A percentile compares a stretch with the other conserved stretches of the same genome.
phyloP scores from a whole-genome alignment of 2,888 invertebrate genomes.

The Cactoblastis cactorum region DNA sequence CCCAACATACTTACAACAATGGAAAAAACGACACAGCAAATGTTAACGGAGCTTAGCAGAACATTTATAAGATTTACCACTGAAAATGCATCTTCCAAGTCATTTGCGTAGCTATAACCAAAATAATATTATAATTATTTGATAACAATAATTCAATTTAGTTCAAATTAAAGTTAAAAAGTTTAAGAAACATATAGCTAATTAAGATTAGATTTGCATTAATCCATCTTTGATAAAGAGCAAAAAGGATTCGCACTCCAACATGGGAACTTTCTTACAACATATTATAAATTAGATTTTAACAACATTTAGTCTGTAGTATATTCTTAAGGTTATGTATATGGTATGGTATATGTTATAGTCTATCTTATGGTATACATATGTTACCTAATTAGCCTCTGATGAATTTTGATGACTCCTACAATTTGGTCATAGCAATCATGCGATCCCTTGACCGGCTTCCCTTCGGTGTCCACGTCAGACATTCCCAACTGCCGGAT shows the following conservation, averaged over 20 bases:
- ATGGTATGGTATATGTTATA: too few relatives aligned
- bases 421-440: constrained; percentile 49
- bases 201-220: too few relatives aligned
- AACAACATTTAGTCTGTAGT: too few relatives aligned
- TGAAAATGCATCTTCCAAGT: constrained; percentile 56
- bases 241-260: too few relatives aligned
- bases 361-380: too few relatives aligned
- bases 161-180: too few relatives aligned
- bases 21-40: constrained; percentile 60
- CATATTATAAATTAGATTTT: too few relatives aligned
- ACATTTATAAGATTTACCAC: constrained; percentile 60
- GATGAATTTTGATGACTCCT: constrained; percentile 50
- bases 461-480: not conserved
- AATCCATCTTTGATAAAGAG: too few relatives aligned
- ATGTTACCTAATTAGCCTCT: constrained; percentile 51
- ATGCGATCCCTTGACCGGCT: constrained; percentile 6
- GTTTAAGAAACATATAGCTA: too few relatives aligned
- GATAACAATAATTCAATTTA: too few relatives aligned
- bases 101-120: constrained; percentile 49
- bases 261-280: too few relatives aligned
- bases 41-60: constrained; percentile 56
- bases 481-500: constrained; percentile 39
- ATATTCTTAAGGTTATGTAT: too few relatives aligned
- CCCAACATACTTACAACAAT: constrained; percentile 48
- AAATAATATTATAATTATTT: not conserved